These are phyloP conservation scores for Cephus pygmeus DNA, from an alignment of 2,888 invertebrate species.

Conservation along the genomic window DNA sequence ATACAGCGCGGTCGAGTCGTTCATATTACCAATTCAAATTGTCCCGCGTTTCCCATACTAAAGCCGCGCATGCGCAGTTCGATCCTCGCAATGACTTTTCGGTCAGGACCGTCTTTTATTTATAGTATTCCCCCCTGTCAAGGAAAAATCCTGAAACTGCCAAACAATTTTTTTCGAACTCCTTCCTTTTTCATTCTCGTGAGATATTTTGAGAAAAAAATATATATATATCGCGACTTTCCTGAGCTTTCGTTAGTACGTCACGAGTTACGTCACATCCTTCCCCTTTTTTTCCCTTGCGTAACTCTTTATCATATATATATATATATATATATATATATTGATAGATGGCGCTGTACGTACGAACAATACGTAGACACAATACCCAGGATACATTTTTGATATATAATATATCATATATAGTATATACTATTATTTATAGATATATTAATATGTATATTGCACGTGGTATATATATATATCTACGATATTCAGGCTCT, in stretches of 20 bases:
- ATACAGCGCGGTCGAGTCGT: too few relatives aligned
- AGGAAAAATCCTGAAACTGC: not conserved
- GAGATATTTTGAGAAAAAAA: too few relatives aligned
- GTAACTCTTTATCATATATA: not conserved
- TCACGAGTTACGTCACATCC: not conserved
- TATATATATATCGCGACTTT: not conserved
- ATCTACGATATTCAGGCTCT: not conserved
- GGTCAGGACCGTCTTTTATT: not conserved
- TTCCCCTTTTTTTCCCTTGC: not conserved
- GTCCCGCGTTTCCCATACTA: not conserved
- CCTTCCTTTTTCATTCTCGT: not conserved
- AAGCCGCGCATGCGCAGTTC: not conserved
- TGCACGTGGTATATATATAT: not conserved
- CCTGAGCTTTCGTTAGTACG: not conserved
- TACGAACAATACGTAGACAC: not conserved
- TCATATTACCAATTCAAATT: not conserved
- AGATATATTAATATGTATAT: not conserved
- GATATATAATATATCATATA: constrained; percentile 14
- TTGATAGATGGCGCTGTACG: not conserved
- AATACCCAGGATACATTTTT: not conserved
- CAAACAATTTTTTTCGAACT: not conserved
- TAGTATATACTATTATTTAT: constrained; percentile 12
- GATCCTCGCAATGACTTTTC: not conserved
- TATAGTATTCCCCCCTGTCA: not conserved
- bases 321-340: too few relatives aligned